Evolutionary conservation across 64 coral and sea anemone species (phyloP), one percentile per base, ranked within the genome.

Genomic region (Montipora cactus): DNA sequence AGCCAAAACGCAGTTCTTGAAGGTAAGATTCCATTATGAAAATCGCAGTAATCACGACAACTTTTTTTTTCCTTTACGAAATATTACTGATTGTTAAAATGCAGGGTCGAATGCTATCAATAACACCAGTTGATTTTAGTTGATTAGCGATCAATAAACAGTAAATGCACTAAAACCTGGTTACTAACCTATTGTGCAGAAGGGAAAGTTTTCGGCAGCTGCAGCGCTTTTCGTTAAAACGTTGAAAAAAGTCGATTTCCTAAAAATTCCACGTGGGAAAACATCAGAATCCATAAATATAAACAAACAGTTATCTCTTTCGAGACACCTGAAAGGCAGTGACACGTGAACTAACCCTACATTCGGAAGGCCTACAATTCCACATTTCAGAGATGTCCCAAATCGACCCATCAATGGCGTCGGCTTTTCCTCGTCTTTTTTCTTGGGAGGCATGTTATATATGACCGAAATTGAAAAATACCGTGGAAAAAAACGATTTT

Each of bases 191-290:
- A 99, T 99, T 75, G 98, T 99, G 77, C 98, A 99, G 84, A 99
- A 99, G 50, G 98, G 95, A 78, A 99, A 99, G 74, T 99, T 99
- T 81, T 99, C 98, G 0, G 98, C 98, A 11, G 94, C 49, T 8
- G 90, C 95, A 52, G 84, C 82, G 89, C 98, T 99, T 88, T 99
- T 99, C 14, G 98, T 99, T 51, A 99, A 87, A 20, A 99, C 98
- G 87, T 99, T 99, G 82, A 99, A 99, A 87, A 99, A 99, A 12
- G 98, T 99, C 9, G 98, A 99, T 81, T 99, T 99, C 62, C 98
- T 99, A 59, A 79, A 75, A 92, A 85, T 48, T 84, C 79, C 87
- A 90, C 87, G 87, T 94, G 77, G 66, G 49, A 55, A 67, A 58
- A 76, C 59, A 90, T 50, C 74, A 86, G 80, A 81, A 67, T 22